These are phyloP conservation scores for Numenius arquata DNA, from an alignment of 2,113 vertebrate species.

Conservation along the genomic window DNA sequence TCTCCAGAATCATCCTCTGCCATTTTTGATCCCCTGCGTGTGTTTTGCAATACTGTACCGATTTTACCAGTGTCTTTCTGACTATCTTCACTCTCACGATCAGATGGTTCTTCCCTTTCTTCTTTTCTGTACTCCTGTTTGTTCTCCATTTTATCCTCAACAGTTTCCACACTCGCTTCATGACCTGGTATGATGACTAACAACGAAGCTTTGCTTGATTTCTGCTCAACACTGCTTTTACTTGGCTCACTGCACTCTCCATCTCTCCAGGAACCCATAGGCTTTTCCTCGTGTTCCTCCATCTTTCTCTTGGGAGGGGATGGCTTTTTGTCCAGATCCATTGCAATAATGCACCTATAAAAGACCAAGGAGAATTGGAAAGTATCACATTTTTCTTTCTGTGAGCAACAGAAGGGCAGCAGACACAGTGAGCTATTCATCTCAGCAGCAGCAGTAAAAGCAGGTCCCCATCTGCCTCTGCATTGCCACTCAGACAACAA, in stretches of 20 bases:
- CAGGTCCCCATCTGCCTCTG: neutral
- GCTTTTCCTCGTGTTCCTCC: conserved; percentile 23
- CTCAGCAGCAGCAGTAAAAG: neutral
- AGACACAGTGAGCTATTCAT: neutral
- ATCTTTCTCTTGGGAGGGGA: conserved; percentile 73
- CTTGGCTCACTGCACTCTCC: neutral
- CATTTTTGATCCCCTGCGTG: neutral
- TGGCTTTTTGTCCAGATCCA: conserved; percentile 87
- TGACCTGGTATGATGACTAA: neutral
- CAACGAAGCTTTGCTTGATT: neutral
- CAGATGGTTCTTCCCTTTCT: neutral
- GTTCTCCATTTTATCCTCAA: neutral
- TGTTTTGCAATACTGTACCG: conserved; percentile 59
- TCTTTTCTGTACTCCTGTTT: neutral
- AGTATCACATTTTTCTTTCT: neutral
- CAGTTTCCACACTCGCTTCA: neutral
- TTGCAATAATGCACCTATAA: conserved; percentile 86
- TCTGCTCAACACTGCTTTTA: neutral
- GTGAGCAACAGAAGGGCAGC: neutral
- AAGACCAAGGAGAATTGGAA: neutral
- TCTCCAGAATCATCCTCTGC: neutral
- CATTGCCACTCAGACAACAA: neutral
- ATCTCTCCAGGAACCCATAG: neutral
- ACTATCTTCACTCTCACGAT: neutral
- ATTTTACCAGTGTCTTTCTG: conserved; percentile 50